Base-by-base conservation (phyloP, 1,140 invertebrate species). In the Cecropterus lyciades region DNA sequence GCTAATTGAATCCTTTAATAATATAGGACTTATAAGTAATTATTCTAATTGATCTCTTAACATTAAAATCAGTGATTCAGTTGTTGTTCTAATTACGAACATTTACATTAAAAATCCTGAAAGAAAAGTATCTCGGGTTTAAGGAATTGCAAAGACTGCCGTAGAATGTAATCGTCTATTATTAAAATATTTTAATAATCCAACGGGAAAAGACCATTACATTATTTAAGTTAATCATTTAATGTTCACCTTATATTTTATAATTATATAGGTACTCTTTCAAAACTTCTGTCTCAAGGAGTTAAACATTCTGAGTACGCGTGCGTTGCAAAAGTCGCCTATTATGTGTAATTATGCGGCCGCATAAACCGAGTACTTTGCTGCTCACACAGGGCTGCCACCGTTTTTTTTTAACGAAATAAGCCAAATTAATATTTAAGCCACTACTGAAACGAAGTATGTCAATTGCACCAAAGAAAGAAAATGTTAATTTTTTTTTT, bases 321-420 rank as follows among this genome's bases (percentile, higher is more conserved):
- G 78, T 80, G 76, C 73, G 75, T 85, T 87, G 83, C 83, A 81
- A 85, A 85, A 86, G 81, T 82, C 73, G 74, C 79, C 84, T 85
- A 89, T 87, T 89, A 87, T 82, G 81, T 71, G 77, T 84, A 87
- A 90, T 90, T 89, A 90, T 85, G 79, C 74, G 80, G 79, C 77
- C 79, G 82, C 82, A 80, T 87, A 85, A 84, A 82, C 82, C 69
- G 77, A 82, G 72, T 78, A 83, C 75, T 87, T 81, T 72, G 79
- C 82, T 83, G 80, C 70, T 80, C 79, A 49, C 27, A 13, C n/a
- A 62, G 59, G 55, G 55, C 40, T 57, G 8, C 17, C 55, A 57
- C 17, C 20, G n/a, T 14, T 43, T 43, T 43, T 43, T 43, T 43
- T 43, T 1, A 43, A 43, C 40, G 5, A 43, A 43, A 14, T 43